A percentile compares a stretch with the other conserved stretches of the same genome.
These are phyloP conservation scores for Zelleria hepariella DNA, from an alignment of 2,888 invertebrate genomes.

Conservation along the genomic window DNA sequence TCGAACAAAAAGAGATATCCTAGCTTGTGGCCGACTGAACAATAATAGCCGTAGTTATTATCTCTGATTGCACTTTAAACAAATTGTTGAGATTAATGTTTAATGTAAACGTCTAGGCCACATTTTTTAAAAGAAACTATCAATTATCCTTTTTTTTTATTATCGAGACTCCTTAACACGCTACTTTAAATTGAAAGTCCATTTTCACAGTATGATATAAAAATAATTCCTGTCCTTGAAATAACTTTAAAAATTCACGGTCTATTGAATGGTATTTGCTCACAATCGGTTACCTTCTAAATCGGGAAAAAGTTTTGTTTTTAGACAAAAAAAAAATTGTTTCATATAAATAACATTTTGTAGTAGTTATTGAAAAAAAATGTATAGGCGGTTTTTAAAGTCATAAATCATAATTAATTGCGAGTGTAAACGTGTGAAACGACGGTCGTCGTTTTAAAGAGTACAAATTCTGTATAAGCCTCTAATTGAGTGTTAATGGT, in stretches of 20 bases:
- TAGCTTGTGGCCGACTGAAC: background rate
- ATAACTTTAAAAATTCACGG: background rate
- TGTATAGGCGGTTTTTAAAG: slow-evolving; percentile 5
- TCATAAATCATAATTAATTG: slow-evolving; percentile 7
- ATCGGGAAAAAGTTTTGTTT: background rate
- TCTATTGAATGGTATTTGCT: slow-evolving; percentile 4
- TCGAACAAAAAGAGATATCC: no score
- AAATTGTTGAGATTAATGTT: background rate
- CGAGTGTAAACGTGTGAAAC: slow-evolving; percentile 24
- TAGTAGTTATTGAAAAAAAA: slow-evolving; percentile 4
- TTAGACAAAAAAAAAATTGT: background rate
- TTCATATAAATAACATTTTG: slow-evolving; percentile 2
- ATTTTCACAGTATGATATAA: background rate
- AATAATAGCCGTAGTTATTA: background rate
- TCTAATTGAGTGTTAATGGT: slow-evolving; percentile 66
- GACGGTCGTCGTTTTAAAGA: slow-evolving; percentile 68
- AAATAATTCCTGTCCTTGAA: background rate
- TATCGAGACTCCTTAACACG: background rate
- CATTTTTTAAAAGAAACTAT: background rate
- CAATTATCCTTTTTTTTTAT: background rate
- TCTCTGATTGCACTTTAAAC: background rate
- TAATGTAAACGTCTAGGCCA: background rate
- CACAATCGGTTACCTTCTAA: slow-evolving; percentile 1
- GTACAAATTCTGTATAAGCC: slow-evolving; percentile 83
- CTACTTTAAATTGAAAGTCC: background rate